Percentiles rank a stretch among this genome's conserved stretches.
These are phyloP conservation scores for Sciurus carolinensis DNA, from an alignment of 2,797 vertebrate species.

Conservation along the genomic window DNA sequence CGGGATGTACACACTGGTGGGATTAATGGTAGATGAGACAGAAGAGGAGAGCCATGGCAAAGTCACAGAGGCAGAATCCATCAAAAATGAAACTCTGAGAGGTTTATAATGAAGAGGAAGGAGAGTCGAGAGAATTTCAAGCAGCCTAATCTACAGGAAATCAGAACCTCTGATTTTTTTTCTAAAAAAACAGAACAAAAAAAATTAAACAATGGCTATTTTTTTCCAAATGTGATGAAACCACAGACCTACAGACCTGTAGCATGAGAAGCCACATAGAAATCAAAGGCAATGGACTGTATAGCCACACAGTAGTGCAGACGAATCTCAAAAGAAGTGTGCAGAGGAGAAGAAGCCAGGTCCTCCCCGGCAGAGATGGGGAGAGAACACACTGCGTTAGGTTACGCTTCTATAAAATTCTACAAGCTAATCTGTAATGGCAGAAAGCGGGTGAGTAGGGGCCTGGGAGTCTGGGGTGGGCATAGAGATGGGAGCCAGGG, in stretches of 20 bases:
- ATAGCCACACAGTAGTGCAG: not conserved
- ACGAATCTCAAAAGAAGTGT: conserved; percentile 14
- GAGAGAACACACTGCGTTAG: not conserved
- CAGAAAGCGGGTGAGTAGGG: not conserved
- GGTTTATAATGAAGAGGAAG: not conserved
- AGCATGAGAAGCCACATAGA: not conserved
- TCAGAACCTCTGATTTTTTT: not conserved
- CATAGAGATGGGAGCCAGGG: not conserved
- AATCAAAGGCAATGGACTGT: not conserved
- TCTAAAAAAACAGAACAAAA: not conserved
- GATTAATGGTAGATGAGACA: not conserved
- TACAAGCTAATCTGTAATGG: not conserved
- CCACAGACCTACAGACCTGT: not conserved
- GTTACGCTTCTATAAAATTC: not conserved
- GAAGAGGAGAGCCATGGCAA: not conserved
- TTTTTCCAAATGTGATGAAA: not conserved
- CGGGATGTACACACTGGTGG: not conserved
- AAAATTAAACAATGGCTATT: not conserved
- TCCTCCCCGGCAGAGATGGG: too few relatives aligned
- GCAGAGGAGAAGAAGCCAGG: not conserved
- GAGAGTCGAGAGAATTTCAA: not conserved
- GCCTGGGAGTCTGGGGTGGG: not conserved
- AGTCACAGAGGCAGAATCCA: not conserved
- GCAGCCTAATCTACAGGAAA: not conserved
- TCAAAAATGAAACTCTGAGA: not conserved